Base-by-base conservation (phyloP, 2,113 vertebrate species). In the Apteryx mantelli region DNA sequence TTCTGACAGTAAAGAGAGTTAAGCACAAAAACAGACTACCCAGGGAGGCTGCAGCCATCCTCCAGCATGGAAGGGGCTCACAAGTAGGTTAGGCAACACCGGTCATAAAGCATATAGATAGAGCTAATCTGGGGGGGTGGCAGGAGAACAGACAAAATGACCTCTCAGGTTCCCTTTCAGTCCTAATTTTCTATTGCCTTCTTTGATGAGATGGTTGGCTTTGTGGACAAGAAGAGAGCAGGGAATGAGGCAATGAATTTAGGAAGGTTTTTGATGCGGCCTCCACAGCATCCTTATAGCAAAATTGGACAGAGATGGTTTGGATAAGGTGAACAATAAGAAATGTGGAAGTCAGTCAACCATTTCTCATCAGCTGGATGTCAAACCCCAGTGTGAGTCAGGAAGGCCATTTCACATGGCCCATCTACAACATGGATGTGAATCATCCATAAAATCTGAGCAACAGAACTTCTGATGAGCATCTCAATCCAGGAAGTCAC, bases 121-220 rank as follows among this genome's bases (percentile, higher is more conserved):
- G 38, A 58, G n/a, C 52, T 22, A 30, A 26, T 5, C 55, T 66
- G 20, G 15, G 3, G 46, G 46, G 55, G 55, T 56, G 26, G 28
- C 20, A 36, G 38, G 40, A 40, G 14, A 56, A 30, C 50, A 65
- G 25, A 5, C 24, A 77, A 38, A 19, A 5, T 0, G 0, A 26
- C 20, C 14, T 34, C 56, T 19, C 20, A 1, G 8, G n/a, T 28
- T 66, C 44, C 56, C 48, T 11, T 10, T 38, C 52, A 19, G 52
- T 26, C 34, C n/a, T 17, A 10, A 12, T 28, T 28, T 63, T 18
- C 36, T 15, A 8, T 11, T 22, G 32, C 11, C 52, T 65, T 11
- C 69, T 46, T 69, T 69, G 38, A 1, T 0, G 0, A 18, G 56
- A 24, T 1, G 0, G 34, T 11, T 36, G 60, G 30, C n/a, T 38